phyloP scores from a whole-genome alignment of 2,113 vertebrate species.

The Cryptomyrus ogoouensis region DNA sequence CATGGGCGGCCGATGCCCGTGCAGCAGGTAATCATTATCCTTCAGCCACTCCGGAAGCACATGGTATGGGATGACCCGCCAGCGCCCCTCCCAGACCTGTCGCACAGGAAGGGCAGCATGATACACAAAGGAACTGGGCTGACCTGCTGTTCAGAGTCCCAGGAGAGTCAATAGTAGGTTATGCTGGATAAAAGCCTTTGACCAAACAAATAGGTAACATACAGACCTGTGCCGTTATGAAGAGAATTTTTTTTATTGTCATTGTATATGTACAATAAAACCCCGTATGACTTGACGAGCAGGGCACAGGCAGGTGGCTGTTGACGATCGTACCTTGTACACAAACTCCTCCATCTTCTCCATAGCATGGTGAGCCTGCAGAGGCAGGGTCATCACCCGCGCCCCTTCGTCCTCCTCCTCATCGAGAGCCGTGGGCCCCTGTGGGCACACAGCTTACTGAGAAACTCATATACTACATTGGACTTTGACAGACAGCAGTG shows the following conservation, averaged over 20 bases:
- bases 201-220: background rate
- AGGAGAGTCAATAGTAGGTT: background rate
- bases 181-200: background rate
- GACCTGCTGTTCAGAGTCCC: background rate
- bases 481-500: background rate
- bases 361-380: slow-evolving; percentile 82
- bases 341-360: slow-evolving; percentile 88
- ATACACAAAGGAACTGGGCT: background rate
- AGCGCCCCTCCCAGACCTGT: slow-evolving; percentile 93
- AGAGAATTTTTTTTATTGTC: background rate
- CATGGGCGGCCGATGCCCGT: slow-evolving; percentile 91
- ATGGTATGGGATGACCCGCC: slow-evolving; percentile 90
- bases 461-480: background rate
- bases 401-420: slow-evolving; percentile 65
- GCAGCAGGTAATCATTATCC: slow-evolving; percentile 94
- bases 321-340: slow-evolving; percentile 63
- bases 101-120: slow-evolving; percentile 9
- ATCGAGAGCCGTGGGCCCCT: slow-evolving; percentile 55
- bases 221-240: background rate
- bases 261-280: background rate
- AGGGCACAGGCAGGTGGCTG: background rate
- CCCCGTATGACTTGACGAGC: background rate
- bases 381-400: slow-evolving; percentile 66
- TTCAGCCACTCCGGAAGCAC: slow-evolving; percentile 94
- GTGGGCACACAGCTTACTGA: background rate